Base-by-base conservation (phyloP, 2,888 invertebrate genomes). In the Harmothoe impar region DNA sequence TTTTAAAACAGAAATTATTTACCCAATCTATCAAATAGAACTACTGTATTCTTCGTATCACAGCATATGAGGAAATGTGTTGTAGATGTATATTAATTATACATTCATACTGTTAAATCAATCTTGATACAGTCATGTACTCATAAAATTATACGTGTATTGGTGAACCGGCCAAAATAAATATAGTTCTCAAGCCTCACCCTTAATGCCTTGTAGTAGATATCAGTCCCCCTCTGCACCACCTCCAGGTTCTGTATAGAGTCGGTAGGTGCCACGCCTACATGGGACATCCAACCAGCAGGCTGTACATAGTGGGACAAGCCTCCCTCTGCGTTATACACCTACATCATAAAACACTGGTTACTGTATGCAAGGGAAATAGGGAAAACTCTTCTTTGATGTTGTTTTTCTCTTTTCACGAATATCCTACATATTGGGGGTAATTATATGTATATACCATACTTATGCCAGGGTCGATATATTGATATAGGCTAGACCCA, bases 201-300 rank as follows among this genome's bases (percentile, higher is more conserved):
- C 88, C 86, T 90, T 23, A 77, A 68, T 33, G 91, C 91, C 56
- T 23, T 56, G 90, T 88, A 91, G 89, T 72, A 91, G 31, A 91
- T 52, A 7, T 90, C 62, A 25, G 52, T 33, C 0, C 81, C 91
- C 29, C 51, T 33, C 62, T 91, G 91, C n/a, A 88, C 52, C 25
- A 94, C 91, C 88, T 94, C 95, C 20, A 95, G 91, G 91, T 95
- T 95, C 90, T 95, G 95, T 91, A 94, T 94, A 54, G 92, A 89
- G 20, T 93, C 93, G n/a, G 93, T 92, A 68, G 95, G 91, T 15
- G 95, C 95, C 90, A 94, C 94, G 78, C 94, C 94, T 54, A 95
- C 93, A 90, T 93, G 93, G 29, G 93, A 91, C 78, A 95, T 88
- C 95, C 95, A 95, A 91, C 94, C 72, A 0, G 93, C 93, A 5